Percentiles rank a stretch among this genome's conserved stretches.
These are phyloP conservation scores for Arrhamphus sclerolepis DNA, from an alignment of 2,797 vertebrate genomes.

Conservation along the genomic window DNA sequence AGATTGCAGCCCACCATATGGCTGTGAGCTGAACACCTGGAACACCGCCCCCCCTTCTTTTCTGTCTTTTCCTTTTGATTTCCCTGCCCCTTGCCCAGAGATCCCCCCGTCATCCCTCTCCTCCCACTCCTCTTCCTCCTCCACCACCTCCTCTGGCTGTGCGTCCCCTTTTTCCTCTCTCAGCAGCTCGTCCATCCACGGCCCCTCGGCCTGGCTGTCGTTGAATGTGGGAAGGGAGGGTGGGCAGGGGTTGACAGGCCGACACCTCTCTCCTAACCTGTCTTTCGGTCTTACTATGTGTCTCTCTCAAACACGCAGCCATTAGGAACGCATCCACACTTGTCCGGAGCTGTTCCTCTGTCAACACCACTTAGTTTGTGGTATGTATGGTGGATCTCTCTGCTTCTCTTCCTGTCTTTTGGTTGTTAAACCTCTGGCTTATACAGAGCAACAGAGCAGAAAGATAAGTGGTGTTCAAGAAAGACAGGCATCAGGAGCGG, in stretches of 20 bases:
- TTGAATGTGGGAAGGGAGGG: slow-evolving; percentile 33
- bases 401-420: slow-evolving; percentile 27
- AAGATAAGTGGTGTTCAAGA: slow-evolving; percentile 55
- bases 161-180: slow-evolving; percentile 64
- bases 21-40: slow-evolving; percentile 75
- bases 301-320: slow-evolving; percentile 61
- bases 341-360: slow-evolving; percentile 66
- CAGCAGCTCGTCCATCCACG: slow-evolving; percentile 73
- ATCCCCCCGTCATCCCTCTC: slow-evolving; percentile 68
- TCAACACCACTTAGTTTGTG: slow-evolving; percentile 68
- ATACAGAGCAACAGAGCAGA: slow-evolving; percentile 54
- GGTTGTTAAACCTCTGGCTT: slow-evolving; percentile 24
- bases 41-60: slow-evolving; percentile 25
- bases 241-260: slow-evolving; percentile 40
- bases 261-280: slow-evolving; percentile 38
- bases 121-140: slow-evolving; percentile 57
- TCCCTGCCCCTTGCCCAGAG: slow-evolving; percentile 59
- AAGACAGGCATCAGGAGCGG: slow-evolving; percentile 19
- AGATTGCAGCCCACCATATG: slow-evolving; percentile 40
- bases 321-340: slow-evolving; percentile 72
- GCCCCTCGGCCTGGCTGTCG: slow-evolving; percentile 33
- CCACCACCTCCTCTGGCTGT: slow-evolving; percentile 43
- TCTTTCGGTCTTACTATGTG: slow-evolving; percentile 43
- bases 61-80: slow-evolving; percentile 50
- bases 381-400: slow-evolving; percentile 59